Conservation (phyloP, 2,888 invertebrate genomes). For the Alentia gelatinosa region DNA sequence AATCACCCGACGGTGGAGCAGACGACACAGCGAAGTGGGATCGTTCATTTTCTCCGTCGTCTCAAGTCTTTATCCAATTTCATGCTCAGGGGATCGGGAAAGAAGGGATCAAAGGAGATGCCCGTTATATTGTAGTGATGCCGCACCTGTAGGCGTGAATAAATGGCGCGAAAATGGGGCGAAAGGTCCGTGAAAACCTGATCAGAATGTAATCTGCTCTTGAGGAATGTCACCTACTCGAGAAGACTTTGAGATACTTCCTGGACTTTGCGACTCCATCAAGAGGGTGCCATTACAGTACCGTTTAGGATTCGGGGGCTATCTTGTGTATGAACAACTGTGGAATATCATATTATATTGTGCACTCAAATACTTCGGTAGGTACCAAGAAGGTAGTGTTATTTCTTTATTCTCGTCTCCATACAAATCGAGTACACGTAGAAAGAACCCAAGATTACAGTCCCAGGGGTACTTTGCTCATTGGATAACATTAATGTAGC, state of each 20-base stretch:
- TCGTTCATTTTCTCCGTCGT: neutral
- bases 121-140: neutral
- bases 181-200: neutral
- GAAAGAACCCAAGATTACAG: too few species aligned
- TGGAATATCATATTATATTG: too few species aligned
- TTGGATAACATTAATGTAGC: too few species aligned
- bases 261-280: neutral
- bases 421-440: too few species aligned
- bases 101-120: slow-evolving; percentile 21
- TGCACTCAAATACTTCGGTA: too few species aligned
- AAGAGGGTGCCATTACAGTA: too few species aligned
- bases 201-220: neutral
- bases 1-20: neutral
- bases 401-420: too few species aligned
- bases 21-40: neutral
- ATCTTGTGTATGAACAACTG: too few species aligned
- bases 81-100: neutral
- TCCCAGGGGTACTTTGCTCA: too few species aligned
- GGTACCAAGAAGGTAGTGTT: too few species aligned
- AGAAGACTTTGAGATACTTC: too few species aligned
- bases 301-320: too few species aligned
- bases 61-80: slow-evolving; percentile 39
- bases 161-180: slow-evolving; percentile 1
- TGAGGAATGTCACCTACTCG: neutral
- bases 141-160: slow-evolving; percentile 3